phyloP scores from a whole-genome alignment of 1,140 invertebrate genomes.

The Platyscapa corneri region DNA sequence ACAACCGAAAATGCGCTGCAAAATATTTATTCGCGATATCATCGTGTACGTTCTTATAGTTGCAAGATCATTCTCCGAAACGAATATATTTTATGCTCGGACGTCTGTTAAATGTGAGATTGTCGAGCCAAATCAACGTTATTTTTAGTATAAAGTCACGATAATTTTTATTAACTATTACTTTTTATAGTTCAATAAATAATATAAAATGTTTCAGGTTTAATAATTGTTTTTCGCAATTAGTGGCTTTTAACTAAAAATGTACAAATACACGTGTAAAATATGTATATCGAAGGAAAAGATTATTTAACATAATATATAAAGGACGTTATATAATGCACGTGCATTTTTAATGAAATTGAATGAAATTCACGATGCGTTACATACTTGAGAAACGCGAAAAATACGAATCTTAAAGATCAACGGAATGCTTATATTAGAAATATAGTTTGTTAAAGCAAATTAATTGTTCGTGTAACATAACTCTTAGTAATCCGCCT shows the following conservation, averaged over 20 bases:
- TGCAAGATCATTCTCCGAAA: slow-evolving; percentile 10
- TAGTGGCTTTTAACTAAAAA: neutral
- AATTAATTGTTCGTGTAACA: too few species aligned
- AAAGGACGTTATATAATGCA: neutral
- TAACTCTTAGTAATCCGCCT: too few species aligned
- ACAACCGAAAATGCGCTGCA: neutral
- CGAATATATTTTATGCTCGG: slow-evolving; percentile 3
- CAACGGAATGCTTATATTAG: neutral
- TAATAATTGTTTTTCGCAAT: neutral
- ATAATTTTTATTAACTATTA: slow-evolving; percentile 8
- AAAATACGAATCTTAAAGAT: neutral
- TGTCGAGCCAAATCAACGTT: neutral
- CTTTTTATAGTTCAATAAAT: slow-evolving; percentile 17
- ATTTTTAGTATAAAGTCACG: neutral
- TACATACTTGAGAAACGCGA: neutral
- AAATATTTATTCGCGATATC: neutral
- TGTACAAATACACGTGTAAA: neutral
- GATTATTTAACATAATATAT: neutral
- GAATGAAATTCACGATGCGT: neutral
- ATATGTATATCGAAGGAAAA: neutral
- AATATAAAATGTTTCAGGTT: neutral
- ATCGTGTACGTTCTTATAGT: neutral
- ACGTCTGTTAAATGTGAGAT: neutral
- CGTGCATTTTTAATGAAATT: neutral
- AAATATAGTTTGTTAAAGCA: too few species aligned